Evolutionary conservation across 1,140 invertebrate genomes (phyloP).

Genomic region (Scaptodrosophila lebanonensis): DNA sequence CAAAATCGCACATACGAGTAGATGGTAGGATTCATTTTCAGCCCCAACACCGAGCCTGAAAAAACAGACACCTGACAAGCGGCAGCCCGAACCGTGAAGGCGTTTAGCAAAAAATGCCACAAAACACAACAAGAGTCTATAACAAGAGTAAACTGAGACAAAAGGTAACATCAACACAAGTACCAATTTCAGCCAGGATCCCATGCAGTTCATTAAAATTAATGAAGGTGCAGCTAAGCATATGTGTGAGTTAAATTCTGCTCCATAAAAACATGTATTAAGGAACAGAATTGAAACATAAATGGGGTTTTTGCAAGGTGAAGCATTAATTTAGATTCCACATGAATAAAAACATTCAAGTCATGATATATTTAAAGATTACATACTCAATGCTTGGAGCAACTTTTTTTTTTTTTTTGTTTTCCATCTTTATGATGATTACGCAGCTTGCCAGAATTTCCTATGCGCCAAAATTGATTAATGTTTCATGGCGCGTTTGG

Average conservation of each 20-base stretch:
- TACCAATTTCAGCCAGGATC: conserved; percentile 15
- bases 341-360: too few relatives aligned
- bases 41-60: not conserved
- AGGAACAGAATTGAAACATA: too few relatives aligned
- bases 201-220: conserved; percentile 53
- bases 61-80: conserved; percentile 2
- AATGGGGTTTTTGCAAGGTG: too few relatives aligned
- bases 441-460: too few relatives aligned
- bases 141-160: conserved; percentile 6
- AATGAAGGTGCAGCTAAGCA: conserved; percentile 38
- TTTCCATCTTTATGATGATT: too few relatives aligned
- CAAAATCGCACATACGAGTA: conserved; percentile 5
- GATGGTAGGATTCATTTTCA: not conserved
- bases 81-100: conserved; percentile 26
- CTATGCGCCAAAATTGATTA: conserved; percentile 48
- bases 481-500: conserved; percentile 17
- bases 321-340: not conserved
- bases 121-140: not conserved
- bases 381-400: too few relatives aligned
- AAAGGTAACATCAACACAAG: conserved; percentile 35
- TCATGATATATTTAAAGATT: too few relatives aligned
- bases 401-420: too few relatives aligned
- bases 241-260: conserved; percentile 1
- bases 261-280: not conserved
- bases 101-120: conserved; percentile 39